Evolutionary conservation across 2,797 vertebrate genomes (phyloP), one percentile per base, ranked within the genome.

Genomic region (Sorex maritimensis): DNA sequence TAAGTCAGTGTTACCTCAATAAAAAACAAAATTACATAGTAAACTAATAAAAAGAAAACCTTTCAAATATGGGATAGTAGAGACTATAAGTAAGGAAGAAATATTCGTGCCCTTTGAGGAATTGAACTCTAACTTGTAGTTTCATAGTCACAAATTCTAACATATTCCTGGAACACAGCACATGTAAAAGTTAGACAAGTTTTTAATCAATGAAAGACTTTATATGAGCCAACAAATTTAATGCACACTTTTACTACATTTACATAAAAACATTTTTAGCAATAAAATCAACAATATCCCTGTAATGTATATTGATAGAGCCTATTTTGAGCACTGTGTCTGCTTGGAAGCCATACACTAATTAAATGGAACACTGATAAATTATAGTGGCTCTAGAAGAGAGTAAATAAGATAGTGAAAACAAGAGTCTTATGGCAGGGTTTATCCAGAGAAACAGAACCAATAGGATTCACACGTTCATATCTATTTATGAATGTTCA

Each of bases 151-250:
- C 0, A 89, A 21, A 9, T 92, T 34, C 10, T 80, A 80, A 88
- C 3, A 80, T 92, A 90, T 78, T 94, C 28, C 34, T 91, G 12
- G 10, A 44, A 81, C 15, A 84, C 92, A 61, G 74, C 2, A 67
- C 2, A 69, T 81, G 19, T 1, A 69, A n/a, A 83, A 77, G 9
- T 24, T 44, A 86, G n/a, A 86, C 0, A 74, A 52, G 55, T 69
- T 78, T 82, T 92, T 61, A 61, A 49, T 58, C 12, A 75, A 34
- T 81, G 46, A 46, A 28, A 85, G 1, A 77, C 86, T 92, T 91
- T 86, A 92, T 58, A 71, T 61, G 4, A 87, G 3, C 4, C 41
- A 73, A 81, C 4, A 88, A 75, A 88, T 49, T 79, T 12, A 67
- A 8, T 71, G 1, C 4, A 82, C 78, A n/a, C 28, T 61, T 72